These are phyloP conservation scores for Galerucella nymphaeae DNA, from an alignment of 2,888 invertebrate genomes.

Conservation along the genomic window DNA sequence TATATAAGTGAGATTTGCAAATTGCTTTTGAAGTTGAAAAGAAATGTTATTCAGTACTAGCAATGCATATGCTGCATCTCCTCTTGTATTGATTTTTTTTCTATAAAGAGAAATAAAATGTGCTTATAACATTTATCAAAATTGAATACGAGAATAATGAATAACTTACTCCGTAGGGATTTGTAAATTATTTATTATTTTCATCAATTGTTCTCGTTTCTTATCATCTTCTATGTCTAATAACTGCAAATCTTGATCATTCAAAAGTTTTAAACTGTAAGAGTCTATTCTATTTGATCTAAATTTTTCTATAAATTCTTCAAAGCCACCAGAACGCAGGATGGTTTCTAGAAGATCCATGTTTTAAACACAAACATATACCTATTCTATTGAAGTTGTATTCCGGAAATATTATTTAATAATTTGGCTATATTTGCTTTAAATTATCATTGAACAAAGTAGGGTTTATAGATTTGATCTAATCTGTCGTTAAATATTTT, in stretches of 20 bases:
- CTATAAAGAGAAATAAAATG: constrained; percentile 30
- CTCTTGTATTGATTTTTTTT: constrained; percentile 40
- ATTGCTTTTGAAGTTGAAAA: constrained; percentile 47
- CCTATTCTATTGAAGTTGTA: background rate
- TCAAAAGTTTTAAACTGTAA: constrained; percentile 52
- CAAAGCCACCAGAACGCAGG: constrained; percentile 53
- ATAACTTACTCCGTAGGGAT: constrained; percentile 55
- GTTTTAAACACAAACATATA: background rate
- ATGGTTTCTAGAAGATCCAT: constrained; percentile 56
- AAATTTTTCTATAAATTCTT: constrained; percentile 53
- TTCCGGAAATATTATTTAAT: too few relatives aligned
- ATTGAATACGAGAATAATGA: background rate
- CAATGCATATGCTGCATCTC: constrained; percentile 40
- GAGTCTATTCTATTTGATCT: constrained; percentile 50
- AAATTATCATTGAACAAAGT: too few relatives aligned
- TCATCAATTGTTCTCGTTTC: constrained; percentile 43
- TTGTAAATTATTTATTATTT: constrained; percentile 48
- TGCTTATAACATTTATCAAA: background rate
- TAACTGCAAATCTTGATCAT: constrained; percentile 52
- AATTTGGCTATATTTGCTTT: too few relatives aligned
- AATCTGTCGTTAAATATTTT: too few relatives aligned
- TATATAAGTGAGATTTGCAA: constrained; percentile 47
- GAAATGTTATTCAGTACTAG: constrained; percentile 46
- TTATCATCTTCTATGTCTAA: constrained; percentile 50
- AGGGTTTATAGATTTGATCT: too few relatives aligned